Percentiles rank a stretch among this genome's conserved stretches.
Evolutionary conservation across 1,140 invertebrate genomes (phyloP).

Genomic region (Aphelenchoides fujianensis): DNA sequence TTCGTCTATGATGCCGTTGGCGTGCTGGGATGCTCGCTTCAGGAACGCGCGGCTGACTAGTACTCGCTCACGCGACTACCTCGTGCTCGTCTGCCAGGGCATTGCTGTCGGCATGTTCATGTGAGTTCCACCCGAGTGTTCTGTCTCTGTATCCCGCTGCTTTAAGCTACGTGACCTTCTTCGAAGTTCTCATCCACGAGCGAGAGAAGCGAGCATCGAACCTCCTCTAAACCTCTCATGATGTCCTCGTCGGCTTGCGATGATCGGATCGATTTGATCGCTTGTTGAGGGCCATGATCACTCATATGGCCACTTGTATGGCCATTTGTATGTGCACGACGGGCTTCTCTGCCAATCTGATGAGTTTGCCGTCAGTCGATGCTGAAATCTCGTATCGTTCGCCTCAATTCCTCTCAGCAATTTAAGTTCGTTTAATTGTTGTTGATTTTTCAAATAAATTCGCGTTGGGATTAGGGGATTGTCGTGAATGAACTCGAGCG

Average conservation of each 20-base stretch:
- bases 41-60: slow-evolving; percentile 34
- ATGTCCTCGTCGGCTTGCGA: slow-evolving; percentile 50
- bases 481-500: too few species aligned
- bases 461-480: too few species aligned
- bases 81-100: slow-evolving; percentile 52
- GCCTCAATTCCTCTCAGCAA: too few species aligned
- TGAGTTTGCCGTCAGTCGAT: too few species aligned
- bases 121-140: slow-evolving; percentile 1
- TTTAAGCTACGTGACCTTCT: slow-evolving; percentile 57
- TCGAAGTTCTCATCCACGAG: slow-evolving; percentile 60
- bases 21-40: slow-evolving; percentile 50
- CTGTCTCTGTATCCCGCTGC: background rate
- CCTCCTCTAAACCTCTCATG: slow-evolving; percentile 53
- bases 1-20: slow-evolving; percentile 52
- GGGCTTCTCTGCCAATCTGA: too few species aligned
- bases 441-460: too few species aligned
- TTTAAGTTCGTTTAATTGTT: too few species aligned
- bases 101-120: slow-evolving; percentile 58
- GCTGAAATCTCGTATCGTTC: too few species aligned
- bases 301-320: slow-evolving; percentile 26
- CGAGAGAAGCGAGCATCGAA: slow-evolving; percentile 59
- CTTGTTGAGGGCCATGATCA: slow-evolving; percentile 29
- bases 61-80: slow-evolving; percentile 39
- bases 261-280: slow-evolving; percentile 41
- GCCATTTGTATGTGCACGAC: slow-evolving; percentile 34